A percentile compares a stretch with the other conserved stretches of the same genome.
Conservation (phyloP, 2,888 invertebrate genomes). For the Drosophila leonis region DNA sequence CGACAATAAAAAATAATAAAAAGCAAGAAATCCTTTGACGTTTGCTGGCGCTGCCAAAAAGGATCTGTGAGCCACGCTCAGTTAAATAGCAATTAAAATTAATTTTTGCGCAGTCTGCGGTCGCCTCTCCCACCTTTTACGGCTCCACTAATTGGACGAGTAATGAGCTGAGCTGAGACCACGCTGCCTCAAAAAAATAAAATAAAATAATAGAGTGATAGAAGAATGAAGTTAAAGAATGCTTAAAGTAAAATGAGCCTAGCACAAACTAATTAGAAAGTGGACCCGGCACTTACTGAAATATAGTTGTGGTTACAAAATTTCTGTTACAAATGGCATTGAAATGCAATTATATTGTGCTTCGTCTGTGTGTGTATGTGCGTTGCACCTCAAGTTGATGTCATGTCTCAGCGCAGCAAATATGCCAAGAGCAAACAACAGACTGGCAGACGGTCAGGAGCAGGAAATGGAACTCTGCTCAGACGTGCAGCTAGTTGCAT, state of each 20-base stretch:
- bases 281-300: slow-evolving; percentile 1
- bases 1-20: slow-evolving; percentile 10
- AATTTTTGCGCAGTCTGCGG: slow-evolving; percentile 73
- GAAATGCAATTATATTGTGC: slow-evolving; percentile 68
- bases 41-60: slow-evolving; percentile 44
- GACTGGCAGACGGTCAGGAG: slow-evolving; percentile 14
- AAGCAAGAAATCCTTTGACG: slow-evolving; percentile 43
- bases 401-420: slow-evolving; percentile 51
- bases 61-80: slow-evolving; percentile 57
- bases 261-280: slow-evolving; percentile 57
- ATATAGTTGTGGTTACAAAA: slow-evolving; percentile 35
- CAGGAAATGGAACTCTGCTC: slow-evolving; percentile 35
- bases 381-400: slow-evolving; percentile 45
- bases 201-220: neutral
- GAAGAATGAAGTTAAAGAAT: neutral
- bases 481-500: slow-evolving; percentile 19
- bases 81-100: slow-evolving; percentile 79
- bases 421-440: slow-evolving; percentile 62
- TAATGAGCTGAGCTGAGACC: slow-evolving; percentile 60
- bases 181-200: neutral
- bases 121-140: slow-evolving; percentile 27
- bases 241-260: slow-evolving; percentile 34
- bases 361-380: slow-evolving; percentile 11
- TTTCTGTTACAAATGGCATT: slow-evolving; percentile 47
- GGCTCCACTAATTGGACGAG: slow-evolving; percentile 64